Conservation (phyloP, 1,140 invertebrate genomes). For the Eumeta japonica region DNA sequence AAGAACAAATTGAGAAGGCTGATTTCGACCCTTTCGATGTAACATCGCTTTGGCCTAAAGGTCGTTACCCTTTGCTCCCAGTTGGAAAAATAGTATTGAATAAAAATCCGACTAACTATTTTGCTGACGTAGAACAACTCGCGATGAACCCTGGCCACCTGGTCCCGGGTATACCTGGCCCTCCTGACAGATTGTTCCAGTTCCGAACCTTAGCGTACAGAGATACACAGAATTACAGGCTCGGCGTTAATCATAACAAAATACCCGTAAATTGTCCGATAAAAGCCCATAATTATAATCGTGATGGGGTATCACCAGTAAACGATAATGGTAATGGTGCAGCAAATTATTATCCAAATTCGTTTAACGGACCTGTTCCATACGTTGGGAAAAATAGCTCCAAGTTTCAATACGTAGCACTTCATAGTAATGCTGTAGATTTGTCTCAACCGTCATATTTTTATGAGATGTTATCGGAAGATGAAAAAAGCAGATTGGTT, state of each 20-base stretch:
- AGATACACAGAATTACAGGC: slow-evolving; percentile 82
- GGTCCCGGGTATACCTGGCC: slow-evolving; percentile 82
- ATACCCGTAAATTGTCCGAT: slow-evolving; percentile 88
- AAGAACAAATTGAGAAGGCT: slow-evolving; percentile 49
- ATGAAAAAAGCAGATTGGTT: slow-evolving; percentile 21
- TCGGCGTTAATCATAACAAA: slow-evolving; percentile 83
- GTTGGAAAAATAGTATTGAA: slow-evolving; percentile 82
- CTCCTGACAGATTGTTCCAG: slow-evolving; percentile 83
- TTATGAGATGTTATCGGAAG: slow-evolving; percentile 21
- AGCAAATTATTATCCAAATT: slow-evolving; percentile 94
- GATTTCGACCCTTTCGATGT: slow-evolving; percentile 67
- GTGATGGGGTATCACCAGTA: slow-evolving; percentile 75
- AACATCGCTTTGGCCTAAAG: slow-evolving; percentile 76
- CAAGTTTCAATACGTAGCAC: slow-evolving; percentile 13
- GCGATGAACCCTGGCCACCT: slow-evolving; percentile 84
- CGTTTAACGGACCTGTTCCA: slow-evolving; percentile 74
- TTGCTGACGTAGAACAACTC: slow-evolving; percentile 80
- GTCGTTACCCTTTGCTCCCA: slow-evolving; percentile 76
- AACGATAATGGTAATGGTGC: slow-evolving; percentile 69
- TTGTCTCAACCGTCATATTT: slow-evolving; percentile 23
- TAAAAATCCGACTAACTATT: slow-evolving; percentile 80
- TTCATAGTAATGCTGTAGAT: slow-evolving; percentile 22
- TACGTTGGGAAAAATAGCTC: slow-evolving; percentile 23
- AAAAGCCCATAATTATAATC: slow-evolving; percentile 61
- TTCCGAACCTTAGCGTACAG: slow-evolving; percentile 81